These are phyloP conservation scores for Aphaenogaster ashmeadi DNA, from an alignment of 1,140 invertebrate species.

Conservation along the genomic window DNA sequence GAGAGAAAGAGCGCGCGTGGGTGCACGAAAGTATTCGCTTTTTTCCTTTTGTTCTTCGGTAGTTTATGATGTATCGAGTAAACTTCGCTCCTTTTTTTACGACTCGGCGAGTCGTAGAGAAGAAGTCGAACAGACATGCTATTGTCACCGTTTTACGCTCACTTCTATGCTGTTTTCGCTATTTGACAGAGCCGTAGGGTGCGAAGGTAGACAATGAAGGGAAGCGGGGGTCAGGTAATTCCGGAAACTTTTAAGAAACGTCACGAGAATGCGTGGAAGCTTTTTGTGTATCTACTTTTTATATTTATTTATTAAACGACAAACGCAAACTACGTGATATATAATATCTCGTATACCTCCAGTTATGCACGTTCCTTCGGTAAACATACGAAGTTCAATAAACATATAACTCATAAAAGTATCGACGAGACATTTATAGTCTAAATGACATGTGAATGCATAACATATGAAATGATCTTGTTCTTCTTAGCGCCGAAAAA, in stretches of 20 bases:
- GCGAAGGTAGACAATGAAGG: background rate
- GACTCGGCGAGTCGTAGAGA: background rate
- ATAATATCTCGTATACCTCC: background rate
- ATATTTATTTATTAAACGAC: background rate
- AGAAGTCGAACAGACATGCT: background rate
- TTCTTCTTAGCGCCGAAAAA: background rate
- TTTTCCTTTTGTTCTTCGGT: conserved; percentile 8
- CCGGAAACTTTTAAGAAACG: background rate
- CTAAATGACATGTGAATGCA: background rate
- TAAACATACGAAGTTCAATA: background rate
- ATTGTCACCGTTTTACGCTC: background rate
- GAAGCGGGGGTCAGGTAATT: background rate
- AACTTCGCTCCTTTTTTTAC: background rate
- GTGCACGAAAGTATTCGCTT: background rate
- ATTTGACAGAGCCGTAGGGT: background rate
- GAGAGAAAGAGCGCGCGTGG: background rate
- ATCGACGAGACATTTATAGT: background rate
- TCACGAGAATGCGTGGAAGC: background rate
- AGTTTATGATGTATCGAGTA: conserved; percentile 10
- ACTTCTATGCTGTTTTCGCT: background rate
- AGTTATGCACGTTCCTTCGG: background rate
- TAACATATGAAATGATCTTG: background rate
- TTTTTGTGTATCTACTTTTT: background rate
- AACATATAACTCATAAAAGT: background rate
- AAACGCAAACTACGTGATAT: background rate